These are phyloP conservation scores for Nemurella pictetii DNA, from an alignment of 2,888 invertebrate genomes.

Conservation along the genomic window DNA sequence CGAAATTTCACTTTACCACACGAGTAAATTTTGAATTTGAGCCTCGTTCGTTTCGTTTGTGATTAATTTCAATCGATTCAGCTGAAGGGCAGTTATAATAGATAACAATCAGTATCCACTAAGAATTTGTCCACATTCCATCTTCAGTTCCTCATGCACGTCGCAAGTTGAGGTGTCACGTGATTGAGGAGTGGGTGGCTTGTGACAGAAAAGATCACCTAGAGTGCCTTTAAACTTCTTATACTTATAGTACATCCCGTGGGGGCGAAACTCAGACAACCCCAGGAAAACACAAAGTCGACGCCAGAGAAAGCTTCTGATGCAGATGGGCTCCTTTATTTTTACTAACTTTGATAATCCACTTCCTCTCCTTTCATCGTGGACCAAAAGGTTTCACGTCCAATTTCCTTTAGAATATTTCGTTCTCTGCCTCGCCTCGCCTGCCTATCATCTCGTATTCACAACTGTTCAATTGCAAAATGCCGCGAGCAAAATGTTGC, in stretches of 20 bases:
- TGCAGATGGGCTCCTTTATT: slow-evolving; percentile 3
- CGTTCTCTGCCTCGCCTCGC: not conserved
- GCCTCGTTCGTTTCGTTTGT: no score
- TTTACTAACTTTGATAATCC: slow-evolving; percentile 17
- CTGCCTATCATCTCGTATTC: not conserved
- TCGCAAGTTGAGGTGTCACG: no score
- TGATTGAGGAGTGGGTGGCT: not conserved
- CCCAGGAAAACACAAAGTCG: not conserved
- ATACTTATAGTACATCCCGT: not conserved
- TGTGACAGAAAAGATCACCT: not conserved
- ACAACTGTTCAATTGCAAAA: not conserved
- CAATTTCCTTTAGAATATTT: slow-evolving; percentile 33
- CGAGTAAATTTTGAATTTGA: no score
- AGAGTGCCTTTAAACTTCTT: not conserved
- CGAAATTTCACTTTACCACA: no score
- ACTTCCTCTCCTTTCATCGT: slow-evolving; percentile 5
- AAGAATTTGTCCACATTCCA: no score
- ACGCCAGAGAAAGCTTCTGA: slow-evolving; percentile 14
- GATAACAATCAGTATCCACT: no score
- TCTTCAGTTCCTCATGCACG: no score
- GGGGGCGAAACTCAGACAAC: not conserved
- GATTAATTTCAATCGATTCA: no score
- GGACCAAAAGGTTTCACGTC: slow-evolving; percentile 30
- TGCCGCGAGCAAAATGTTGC: not conserved
- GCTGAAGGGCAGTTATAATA: no score